These are phyloP conservation scores for Chiloscyllium plagiosum DNA, from an alignment of 2,113 vertebrate species.

Conservation along the genomic window DNA sequence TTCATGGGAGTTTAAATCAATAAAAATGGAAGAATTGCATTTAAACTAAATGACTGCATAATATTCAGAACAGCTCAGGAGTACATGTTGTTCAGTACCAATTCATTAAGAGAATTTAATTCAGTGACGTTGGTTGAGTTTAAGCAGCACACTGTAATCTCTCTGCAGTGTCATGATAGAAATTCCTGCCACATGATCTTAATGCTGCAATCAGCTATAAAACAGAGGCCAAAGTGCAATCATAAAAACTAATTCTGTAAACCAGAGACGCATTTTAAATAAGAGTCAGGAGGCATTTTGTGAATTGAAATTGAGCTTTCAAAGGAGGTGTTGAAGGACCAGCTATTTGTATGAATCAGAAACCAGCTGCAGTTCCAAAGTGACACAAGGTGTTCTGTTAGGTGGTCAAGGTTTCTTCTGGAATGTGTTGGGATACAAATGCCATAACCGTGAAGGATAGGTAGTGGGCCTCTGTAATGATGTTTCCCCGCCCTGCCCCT, in stretches of 20 bases:
- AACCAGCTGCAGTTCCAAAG: not conserved
- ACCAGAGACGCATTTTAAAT: not conserved
- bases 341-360: not conserved
- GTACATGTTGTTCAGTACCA: conserved; percentile 27
- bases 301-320: not conserved
- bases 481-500: not conserved
- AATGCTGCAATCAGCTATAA: not conserved
- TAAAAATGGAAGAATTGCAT: not conserved
- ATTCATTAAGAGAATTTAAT: conserved; percentile 11
- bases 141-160: conserved; percentile 12
- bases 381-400: not conserved
- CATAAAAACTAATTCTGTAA: conserved; percentile 2
- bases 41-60: not conserved
- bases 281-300: not conserved
- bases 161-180: no score
- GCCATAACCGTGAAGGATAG: not conserved
- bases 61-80: not conserved
- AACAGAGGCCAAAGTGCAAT: not conserved
- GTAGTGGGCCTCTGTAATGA: not conserved
- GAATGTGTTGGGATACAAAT: not conserved
- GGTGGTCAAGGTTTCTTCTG: not conserved
- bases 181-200: not conserved
- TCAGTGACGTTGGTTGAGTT: not conserved
- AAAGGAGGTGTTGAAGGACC: not conserved
- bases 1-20: not conserved